These are phyloP conservation scores for Rhysida immarginata DNA, from an alignment of 1,140 invertebrate genomes.

Conservation along the genomic window DNA sequence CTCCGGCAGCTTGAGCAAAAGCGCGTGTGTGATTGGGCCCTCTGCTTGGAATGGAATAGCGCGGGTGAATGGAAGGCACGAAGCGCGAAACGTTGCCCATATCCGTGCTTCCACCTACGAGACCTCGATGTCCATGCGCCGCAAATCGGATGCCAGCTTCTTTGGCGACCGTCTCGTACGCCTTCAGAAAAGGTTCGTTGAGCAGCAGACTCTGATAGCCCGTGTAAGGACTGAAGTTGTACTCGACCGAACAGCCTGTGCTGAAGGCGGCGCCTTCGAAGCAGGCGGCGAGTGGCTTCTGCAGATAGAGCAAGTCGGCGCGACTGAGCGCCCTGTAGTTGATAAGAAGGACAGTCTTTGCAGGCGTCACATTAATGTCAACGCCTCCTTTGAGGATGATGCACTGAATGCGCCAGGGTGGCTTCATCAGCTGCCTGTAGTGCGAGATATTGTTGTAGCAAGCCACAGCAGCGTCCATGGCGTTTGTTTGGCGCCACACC, in stretches of 20 bases:
- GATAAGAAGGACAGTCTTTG: slow-evolving; percentile 23
- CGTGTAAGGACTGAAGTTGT: too few relatives aligned
- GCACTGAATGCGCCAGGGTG: slow-evolving; percentile 17
- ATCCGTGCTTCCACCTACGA: too few relatives aligned
- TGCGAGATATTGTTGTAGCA: slow-evolving; percentile 16
- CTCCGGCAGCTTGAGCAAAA: slow-evolving; percentile 20
- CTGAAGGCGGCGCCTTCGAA: too few relatives aligned
- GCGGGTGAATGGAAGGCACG: slow-evolving; percentile 24
- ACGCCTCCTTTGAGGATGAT: slow-evolving; percentile 25
- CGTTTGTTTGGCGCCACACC: slow-evolving; percentile 21
- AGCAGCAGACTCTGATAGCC: too few relatives aligned
- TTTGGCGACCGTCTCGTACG: too few relatives aligned
- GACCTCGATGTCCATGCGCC: too few relatives aligned
- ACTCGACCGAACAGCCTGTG: too few relatives aligned
- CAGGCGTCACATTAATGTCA: slow-evolving; percentile 28
- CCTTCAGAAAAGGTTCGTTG: too few relatives aligned
- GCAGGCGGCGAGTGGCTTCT: slow-evolving; percentile 22
- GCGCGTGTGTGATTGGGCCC: slow-evolving; percentile 20
- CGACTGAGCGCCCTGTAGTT: slow-evolving; percentile 22
- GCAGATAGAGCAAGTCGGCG: slow-evolving; percentile 20
- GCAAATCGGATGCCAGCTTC: too few relatives aligned
- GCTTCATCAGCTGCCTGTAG: slow-evolving; percentile 19
- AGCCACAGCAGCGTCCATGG: too few relatives aligned
- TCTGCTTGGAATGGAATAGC: slow-evolving; percentile 19
- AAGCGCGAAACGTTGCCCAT: slow-evolving; percentile 25